Evolutionary conservation across 2,113 vertebrate species (phyloP), one percentile per base, ranked within the genome.

Genomic region (Candoia aspera): DNA sequence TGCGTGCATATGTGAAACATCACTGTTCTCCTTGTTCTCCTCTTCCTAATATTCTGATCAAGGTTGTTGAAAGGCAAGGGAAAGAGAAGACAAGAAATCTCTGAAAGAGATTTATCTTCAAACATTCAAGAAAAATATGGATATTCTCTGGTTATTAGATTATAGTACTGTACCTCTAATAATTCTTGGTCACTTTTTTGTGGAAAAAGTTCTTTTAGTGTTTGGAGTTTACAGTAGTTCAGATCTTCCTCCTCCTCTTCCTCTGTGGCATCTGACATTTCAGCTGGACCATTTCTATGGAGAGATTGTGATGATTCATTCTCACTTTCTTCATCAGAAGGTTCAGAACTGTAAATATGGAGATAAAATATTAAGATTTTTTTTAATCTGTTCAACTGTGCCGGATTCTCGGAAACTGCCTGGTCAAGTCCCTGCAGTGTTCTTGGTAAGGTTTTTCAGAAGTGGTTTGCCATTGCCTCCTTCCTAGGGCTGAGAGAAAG

Each of bases 131-230:
- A 89, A 1, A 21, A 2, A 62, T 0, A 2, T 94, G 29, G 11
- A 64, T 58, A 37, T 4, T 42, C 33, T 8, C 17, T 26, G 91
- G 26, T 83, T 33, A 54, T 10, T 87, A 95, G 87, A 37, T 5
- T 91, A 94, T 90, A 95, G 94, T 97, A 99, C 99, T 97, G 98
- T 97, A 99, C 99, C 97, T 99, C 95, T 91, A 97, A 92, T 15
- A 98, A 93, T 68, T 98, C 97, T 62, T 42, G 91, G 92, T 98
- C 97, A 73, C 90, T 97, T 95, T 97, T 96, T 85, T 98, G 97
- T 62, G 98, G 99, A 91, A 99, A 99, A 89, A 98, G 96, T 88
- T 99, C 98, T 92, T 97, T 95, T 85, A 99, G 93, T 64, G 95
- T 98, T 93, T 93, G 95, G 46, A 98, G 92, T 95, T 98, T 98